These are phyloP conservation scores for Meleagris gallopavo DNA, from an alignment of 2,113 vertebrate species.

Conservation along the genomic window DNA sequence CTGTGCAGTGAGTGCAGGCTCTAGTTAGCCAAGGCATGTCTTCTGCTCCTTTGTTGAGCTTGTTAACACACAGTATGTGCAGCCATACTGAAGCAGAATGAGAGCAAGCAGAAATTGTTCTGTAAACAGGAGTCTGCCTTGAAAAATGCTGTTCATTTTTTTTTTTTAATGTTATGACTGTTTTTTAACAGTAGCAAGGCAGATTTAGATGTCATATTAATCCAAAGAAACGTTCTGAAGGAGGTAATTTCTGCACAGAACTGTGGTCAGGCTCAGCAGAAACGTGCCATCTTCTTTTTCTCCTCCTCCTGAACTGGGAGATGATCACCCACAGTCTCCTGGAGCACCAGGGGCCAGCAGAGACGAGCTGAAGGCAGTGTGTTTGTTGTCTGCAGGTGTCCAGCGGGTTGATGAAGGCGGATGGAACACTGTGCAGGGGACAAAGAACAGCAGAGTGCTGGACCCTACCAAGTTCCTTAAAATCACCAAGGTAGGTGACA, in stretches of 20 bases:
- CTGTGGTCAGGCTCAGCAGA: background rate
- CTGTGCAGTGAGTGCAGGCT: background rate
- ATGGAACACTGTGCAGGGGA: slow-evolving; percentile 97
- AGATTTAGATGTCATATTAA: background rate
- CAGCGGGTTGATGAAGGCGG: slow-evolving; percentile 90
- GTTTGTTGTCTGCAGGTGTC: slow-evolving; percentile 67
- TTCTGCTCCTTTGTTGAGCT: background rate
- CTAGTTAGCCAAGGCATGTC: background rate
- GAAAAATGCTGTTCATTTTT: too few species aligned
- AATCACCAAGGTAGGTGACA: slow-evolving; percentile 93
- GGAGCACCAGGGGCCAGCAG: accelerated
- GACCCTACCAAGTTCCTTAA: slow-evolving; percentile 98
- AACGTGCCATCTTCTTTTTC: background rate
- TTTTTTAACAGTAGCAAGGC: background rate
- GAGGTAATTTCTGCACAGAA: background rate
- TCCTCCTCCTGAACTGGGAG: background rate
- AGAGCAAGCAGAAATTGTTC: background rate
- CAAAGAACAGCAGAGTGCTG: slow-evolving; percentile 95
- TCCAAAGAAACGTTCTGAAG: background rate
- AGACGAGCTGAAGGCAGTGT: background rate
- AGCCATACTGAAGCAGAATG: accelerated
- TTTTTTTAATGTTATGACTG: background rate
- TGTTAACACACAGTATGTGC: accelerated
- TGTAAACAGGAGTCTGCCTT: background rate
- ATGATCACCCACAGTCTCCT: background rate